phyloP scores from a whole-genome alignment of 2,797 vertebrate species.

The Typhlichthys subterraneus region DNA sequence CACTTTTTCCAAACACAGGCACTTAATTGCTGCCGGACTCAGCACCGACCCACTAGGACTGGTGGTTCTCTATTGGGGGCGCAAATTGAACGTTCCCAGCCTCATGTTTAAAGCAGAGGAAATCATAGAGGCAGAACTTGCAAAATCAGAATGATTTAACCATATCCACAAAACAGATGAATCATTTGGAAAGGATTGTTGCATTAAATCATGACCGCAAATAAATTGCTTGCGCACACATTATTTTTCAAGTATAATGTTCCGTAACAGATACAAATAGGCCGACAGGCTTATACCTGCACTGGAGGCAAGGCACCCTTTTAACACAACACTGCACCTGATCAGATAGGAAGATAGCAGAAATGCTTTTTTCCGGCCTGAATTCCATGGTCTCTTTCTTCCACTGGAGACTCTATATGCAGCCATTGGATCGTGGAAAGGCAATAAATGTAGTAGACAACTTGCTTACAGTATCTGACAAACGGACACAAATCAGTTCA shows the following conservation, averaged over 20 bases:
- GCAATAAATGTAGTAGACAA: constrained; percentile 69
- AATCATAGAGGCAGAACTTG: too few relatives aligned
- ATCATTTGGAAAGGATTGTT: neutral
- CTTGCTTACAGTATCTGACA: constrained; percentile 68
- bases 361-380: constrained; percentile 64
- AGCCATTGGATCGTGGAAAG: constrained; percentile 72
- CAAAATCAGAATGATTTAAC: too few relatives aligned
- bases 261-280: constrained; percentile 19
- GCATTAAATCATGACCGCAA: neutral
- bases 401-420: constrained; percentile 55
- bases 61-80: too few relatives aligned
- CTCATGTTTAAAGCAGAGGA: too few relatives aligned
- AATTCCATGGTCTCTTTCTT: constrained; percentile 78
- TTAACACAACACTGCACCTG: constrained; percentile 52
- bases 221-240: neutral
- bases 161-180: too few relatives aligned
- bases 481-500: constrained; percentile 60
- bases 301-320: constrained; percentile 37
- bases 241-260: neutral
- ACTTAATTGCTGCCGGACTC: too few relatives aligned
- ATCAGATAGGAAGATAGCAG: constrained; percentile 69
- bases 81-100: too few relatives aligned
- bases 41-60: too few relatives aligned
- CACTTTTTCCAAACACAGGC: too few relatives aligned
- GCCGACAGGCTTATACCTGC: constrained; percentile 23